phyloP scores from a whole-genome alignment of 1,140 invertebrate species.

The Pteromalus puparum region DNA sequence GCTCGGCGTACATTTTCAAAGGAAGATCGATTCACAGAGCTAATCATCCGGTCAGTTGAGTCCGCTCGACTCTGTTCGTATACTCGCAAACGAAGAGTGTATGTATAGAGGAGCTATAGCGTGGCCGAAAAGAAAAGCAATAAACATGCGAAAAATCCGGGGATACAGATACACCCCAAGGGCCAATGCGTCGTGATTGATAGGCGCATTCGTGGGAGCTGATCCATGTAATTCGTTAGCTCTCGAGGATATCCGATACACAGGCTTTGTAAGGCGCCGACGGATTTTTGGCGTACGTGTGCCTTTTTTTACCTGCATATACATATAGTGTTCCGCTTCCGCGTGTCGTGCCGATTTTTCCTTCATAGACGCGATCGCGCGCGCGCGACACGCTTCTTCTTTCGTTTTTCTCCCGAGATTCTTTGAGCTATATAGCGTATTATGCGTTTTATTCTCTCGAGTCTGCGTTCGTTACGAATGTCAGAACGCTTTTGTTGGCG shows the following conservation, averaged over 20 bases:
- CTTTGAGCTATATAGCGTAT: not conserved
- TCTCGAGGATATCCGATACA: constrained; percentile 49
- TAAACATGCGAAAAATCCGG: constrained; percentile 47
- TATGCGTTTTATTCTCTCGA: not conserved
- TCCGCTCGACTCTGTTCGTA: constrained; percentile 32
- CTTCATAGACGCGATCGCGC: not conserved
- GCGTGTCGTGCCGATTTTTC: not conserved
- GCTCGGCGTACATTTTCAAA: not conserved
- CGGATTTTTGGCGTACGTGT: constrained; percentile 24
- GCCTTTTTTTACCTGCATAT: not conserved
- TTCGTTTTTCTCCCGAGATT: not conserved
- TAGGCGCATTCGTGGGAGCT: constrained; percentile 59
- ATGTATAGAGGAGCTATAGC: constrained; percentile 5
- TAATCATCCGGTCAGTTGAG: constrained; percentile 48
- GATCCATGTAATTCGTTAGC: constrained; percentile 61
- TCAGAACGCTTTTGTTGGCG: not conserved
- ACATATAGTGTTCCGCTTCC: not conserved
- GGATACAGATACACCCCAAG: not conserved
- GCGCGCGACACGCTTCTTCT: constrained; percentile 15
- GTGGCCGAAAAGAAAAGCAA: not conserved
- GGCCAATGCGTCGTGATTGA: constrained; percentile 59
- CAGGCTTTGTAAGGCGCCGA: not conserved
- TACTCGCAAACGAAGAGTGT: constrained; percentile 7
- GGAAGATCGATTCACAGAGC: constrained; percentile 22
- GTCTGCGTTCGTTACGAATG: constrained; percentile 24